Conservation (phyloP, 2,888 invertebrate species). For the Piscicola geometra region DNA sequence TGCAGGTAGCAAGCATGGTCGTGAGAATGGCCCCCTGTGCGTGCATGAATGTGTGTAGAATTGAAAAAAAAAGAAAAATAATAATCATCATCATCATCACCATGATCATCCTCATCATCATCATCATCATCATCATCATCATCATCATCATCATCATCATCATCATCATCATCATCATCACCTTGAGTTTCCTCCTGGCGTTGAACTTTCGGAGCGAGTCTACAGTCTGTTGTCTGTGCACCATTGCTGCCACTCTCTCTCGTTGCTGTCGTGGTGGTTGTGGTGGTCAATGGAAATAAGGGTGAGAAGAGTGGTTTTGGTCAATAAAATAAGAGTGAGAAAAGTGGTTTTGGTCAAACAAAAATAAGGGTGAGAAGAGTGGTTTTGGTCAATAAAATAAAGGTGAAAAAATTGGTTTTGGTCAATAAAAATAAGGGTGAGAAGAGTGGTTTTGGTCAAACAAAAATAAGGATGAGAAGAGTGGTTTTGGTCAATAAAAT, state of each 20-base stretch:
- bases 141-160: conserved; percentile 60
- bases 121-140: conserved; percentile 47
- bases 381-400: too few species aligned
- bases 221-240: conserved; percentile 99
- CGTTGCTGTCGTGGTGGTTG: conserved; percentile 70
- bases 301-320: not conserved
- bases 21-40: conserved; percentile 92
- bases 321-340: not conserved
- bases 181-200: conserved; percentile 97
- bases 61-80: too few species aligned
- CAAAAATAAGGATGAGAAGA: too few species aligned
- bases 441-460: too few species aligned
- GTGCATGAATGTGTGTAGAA: not conserved
- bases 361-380: not conserved
- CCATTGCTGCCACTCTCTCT: conserved; percentile 96
- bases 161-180: conserved; percentile 54
- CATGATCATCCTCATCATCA: too few species aligned
- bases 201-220: conserved; percentile 99
- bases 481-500: too few species aligned
- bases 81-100: too few species aligned
- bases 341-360: not conserved
- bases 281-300: too few species aligned
- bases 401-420: too few species aligned
- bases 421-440: too few species aligned
- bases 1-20: conserved; percentile 98